Conservation (phyloP, 2,113 vertebrate species). For the Macrotus californicus region DNA sequence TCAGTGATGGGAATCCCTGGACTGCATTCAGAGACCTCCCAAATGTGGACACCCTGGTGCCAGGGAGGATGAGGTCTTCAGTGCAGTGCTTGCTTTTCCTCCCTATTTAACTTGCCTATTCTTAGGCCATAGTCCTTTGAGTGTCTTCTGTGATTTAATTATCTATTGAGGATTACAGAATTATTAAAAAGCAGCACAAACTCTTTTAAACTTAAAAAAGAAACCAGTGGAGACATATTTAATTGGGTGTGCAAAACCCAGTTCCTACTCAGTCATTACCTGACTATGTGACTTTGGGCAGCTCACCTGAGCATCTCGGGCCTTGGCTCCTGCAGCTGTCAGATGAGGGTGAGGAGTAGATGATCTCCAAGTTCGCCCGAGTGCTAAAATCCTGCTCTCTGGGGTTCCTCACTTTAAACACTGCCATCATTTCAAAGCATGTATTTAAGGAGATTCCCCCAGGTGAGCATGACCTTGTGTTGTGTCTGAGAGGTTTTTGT, state of each 20-base stretch:
- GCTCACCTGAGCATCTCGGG: not conserved
- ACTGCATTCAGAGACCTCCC: not conserved
- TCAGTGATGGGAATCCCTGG: not conserved
- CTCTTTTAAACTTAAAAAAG: not conserved
- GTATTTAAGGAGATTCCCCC: not conserved
- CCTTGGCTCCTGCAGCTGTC: not conserved
- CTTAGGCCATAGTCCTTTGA: not conserved
- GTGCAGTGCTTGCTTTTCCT: not conserved
- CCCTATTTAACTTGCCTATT: accelerated
- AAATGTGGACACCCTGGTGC: not conserved
- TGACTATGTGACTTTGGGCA: not conserved
- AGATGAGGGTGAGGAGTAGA: not conserved
- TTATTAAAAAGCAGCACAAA: not conserved
- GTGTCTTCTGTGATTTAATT: not conserved
- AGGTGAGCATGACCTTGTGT: not conserved
- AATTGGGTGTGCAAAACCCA: not conserved
- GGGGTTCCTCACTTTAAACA: not conserved
- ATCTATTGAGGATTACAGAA: not conserved
- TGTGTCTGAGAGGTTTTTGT: not conserved
- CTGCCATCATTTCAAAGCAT: not conserved
- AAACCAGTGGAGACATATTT: not conserved
- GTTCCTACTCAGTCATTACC: accelerated
- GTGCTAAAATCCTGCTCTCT: not conserved
- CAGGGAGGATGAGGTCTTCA: not conserved
- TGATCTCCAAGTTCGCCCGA: not conserved